phyloP scores from a whole-genome alignment of 2,797 vertebrate species.

The Petrocephalus sullivani region DNA sequence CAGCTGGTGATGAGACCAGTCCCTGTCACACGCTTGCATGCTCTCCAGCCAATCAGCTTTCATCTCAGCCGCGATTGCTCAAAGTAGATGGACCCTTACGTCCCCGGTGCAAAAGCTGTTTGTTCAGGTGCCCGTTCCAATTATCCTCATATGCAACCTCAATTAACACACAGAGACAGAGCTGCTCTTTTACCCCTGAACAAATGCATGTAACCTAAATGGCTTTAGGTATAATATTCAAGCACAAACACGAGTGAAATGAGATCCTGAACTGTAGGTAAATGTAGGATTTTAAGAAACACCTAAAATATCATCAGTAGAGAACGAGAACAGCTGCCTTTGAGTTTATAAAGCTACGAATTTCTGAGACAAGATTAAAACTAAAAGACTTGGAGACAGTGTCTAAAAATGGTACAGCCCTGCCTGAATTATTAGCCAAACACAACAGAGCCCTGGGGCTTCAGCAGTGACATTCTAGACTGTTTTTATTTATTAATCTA shows the following conservation, averaged over 20 bases:
- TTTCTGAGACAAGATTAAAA: background rate
- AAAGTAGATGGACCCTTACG: background rate
- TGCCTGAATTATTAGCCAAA: background rate
- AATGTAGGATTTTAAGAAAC: background rate
- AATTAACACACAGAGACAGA: background rate
- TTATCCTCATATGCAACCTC: background rate
- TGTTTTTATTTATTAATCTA: background rate
- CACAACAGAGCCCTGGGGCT: background rate
- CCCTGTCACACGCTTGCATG: background rate
- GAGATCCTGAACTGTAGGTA: background rate
- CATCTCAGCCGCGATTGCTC: background rate
- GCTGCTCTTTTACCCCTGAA: background rate
- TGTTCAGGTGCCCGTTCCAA: background rate
- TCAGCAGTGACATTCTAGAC: constrained; percentile 1
- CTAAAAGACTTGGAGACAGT: background rate
- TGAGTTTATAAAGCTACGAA: background rate
- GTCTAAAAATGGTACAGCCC: background rate
- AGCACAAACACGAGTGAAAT: background rate
- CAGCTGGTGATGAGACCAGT: background rate
- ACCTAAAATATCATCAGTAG: background rate
- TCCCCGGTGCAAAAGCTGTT: background rate
- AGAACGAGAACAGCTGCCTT: background rate
- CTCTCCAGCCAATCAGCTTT: background rate
- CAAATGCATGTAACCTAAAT: background rate
- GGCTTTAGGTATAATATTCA: background rate